Conservation (phyloP, 2,888 invertebrate genomes). For the Zonitis immaculata region DNA sequence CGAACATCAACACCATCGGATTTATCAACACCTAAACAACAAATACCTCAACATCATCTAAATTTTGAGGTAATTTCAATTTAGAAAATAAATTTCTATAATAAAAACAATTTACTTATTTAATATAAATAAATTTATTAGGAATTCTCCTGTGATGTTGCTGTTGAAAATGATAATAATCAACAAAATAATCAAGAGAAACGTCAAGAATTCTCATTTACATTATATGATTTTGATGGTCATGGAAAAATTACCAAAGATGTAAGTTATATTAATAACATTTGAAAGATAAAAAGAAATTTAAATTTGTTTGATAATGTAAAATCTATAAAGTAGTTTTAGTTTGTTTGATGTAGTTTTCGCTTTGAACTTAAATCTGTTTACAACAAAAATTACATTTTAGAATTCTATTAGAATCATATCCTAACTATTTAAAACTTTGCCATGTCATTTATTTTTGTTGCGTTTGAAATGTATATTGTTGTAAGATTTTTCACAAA, state of each 20-base stretch:
- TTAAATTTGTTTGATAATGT: slow-evolving; percentile 11
- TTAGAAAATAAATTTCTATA: background rate
- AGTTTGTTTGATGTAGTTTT: slow-evolving; percentile 27
- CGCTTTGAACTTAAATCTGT: slow-evolving; percentile 29
- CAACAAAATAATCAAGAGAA: slow-evolving; percentile 49
- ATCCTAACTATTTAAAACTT: slow-evolving; percentile 13
- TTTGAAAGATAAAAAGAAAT: slow-evolving; percentile 8
- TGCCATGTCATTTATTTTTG: slow-evolving; percentile 19
- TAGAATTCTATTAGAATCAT: slow-evolving; percentile 23
- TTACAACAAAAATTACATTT: slow-evolving; percentile 28
- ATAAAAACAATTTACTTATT: background rate
- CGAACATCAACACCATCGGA: slow-evolving; percentile 12
- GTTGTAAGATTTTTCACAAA: slow-evolving; percentile 19
- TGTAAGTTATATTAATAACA: slow-evolving; percentile 52
- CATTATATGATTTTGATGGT: slow-evolving; percentile 86
- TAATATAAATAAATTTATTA: slow-evolving; percentile 41
- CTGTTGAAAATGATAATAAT: slow-evolving; percentile 64
- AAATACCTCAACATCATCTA: slow-evolving; percentile 25
- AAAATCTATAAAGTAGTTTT: slow-evolving; percentile 27
- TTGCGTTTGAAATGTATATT: slow-evolving; percentile 15
- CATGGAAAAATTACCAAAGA: slow-evolving; percentile 92
- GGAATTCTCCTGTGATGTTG: slow-evolving; percentile 87
- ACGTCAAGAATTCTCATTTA: slow-evolving; percentile 71
- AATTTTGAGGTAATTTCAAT: slow-evolving; percentile 30
- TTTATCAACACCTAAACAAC: slow-evolving; percentile 14